Base-by-base conservation (phyloP, 2,888 invertebrate genomes). In the Oxyteleia sp. region DNA sequence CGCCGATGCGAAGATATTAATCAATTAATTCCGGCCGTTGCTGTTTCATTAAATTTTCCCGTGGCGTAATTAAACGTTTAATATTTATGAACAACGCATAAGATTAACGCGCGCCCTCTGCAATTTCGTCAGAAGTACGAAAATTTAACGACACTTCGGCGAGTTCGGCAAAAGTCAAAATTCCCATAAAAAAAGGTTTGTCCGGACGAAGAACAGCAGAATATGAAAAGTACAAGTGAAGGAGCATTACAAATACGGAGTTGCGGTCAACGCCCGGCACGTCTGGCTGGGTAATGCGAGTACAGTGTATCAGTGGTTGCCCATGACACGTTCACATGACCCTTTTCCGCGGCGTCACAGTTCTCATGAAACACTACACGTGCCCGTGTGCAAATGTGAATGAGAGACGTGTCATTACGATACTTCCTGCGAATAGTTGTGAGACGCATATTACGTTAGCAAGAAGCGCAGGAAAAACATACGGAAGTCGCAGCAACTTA, bases 261-360 rank as follows among this genome's bases (percentile, higher is more conserved):
- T 68, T 83, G 84, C 91, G 91, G 90, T 91, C 91, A 91, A 90
- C 89, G 91, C 90, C 91, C 90, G 90, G 89, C 88, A 87, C 87
- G 89, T 89, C 87, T 90, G 89, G 88, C 89, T 90, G 87, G 88
- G 89, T 87, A 88, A 89, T 84, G 90, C 88, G 88, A 89, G 88
- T 90, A 90, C 89, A n/a, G 87, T 89, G 87, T 87, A 88, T 88
- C 89, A 89, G 88, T 90, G 89, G 88, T 88, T 91, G 90, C 90
- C 91, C 91, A 89, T 91, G 92, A 91, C 92, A 92, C 88, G 90
- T 92, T 93, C 92, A 90, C 92, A 92, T 91, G 92, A 92, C 92
- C 92, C 92, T 92, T 92, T 92, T 92, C 91, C 90, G 88, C 90
- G 89, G 88, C 91, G 92, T 92, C 90, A 92, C 92, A 92, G 90